A percentile compares a stretch with the other conserved stretches of the same genome.
Conservation (phyloP, 2,113 vertebrate species). For the Cochlearius cochlearius region DNA sequence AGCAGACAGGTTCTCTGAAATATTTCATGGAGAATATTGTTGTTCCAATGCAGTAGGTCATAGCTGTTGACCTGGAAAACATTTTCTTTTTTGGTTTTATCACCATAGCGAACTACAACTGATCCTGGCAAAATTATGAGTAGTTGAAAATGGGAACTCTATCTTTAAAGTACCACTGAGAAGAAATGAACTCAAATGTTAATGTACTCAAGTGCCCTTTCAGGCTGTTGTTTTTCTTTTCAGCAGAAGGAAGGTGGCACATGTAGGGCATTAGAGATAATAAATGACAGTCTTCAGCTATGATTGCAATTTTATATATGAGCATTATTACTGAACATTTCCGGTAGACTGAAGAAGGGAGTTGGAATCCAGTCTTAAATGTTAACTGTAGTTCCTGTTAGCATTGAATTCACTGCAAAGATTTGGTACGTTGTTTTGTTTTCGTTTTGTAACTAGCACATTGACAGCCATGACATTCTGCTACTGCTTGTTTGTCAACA, state of each 20-base stretch:
- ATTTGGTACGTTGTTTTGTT: background rate
- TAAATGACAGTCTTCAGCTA: background rate
- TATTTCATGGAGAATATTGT: background rate
- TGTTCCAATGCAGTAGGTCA: background rate
- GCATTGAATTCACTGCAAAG: background rate
- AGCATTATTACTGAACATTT: background rate
- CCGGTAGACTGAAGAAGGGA: background rate
- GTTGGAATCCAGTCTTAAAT: background rate
- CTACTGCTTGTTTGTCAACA: background rate
- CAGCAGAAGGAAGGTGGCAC: background rate
- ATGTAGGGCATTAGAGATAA: background rate
- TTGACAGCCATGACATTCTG: background rate
- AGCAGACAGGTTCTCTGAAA: background rate
- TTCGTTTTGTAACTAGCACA: background rate
- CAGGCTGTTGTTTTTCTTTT: background rate
- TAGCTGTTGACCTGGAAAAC: background rate
- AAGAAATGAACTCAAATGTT: background rate
- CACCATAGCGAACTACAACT: fast-evolving
- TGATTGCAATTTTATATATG: background rate
- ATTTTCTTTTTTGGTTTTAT: background rate
- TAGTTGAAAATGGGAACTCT: background rate
- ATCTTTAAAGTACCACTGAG: background rate
- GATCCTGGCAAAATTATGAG: background rate
- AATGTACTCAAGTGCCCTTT: background rate
- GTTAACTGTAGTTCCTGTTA: background rate